Evolutionary conservation across 2,888 invertebrate genomes (phyloP).

Genomic region (Synergus japonicus): DNA sequence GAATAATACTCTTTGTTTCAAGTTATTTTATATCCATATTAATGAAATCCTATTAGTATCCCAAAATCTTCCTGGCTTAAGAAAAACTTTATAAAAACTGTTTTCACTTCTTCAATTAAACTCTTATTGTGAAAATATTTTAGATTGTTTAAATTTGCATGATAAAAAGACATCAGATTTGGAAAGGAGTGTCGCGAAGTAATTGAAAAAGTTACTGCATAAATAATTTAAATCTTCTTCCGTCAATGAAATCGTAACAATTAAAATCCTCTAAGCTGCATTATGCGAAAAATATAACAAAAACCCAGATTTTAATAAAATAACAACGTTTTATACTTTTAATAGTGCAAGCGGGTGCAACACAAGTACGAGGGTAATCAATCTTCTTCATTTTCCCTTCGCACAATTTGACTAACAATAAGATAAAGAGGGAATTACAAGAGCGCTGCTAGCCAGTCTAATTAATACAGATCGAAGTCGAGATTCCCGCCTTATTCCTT

Average conservation of each 20-base stretch:
- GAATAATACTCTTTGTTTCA: constrained; percentile 1
- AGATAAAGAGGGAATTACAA: constrained; percentile 34
- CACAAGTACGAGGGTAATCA: constrained; percentile 3
- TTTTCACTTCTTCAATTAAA: no score
- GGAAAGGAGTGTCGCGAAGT: no score
- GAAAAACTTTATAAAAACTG: background rate
- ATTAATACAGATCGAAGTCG: constrained; percentile 57
- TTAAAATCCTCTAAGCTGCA: no score
- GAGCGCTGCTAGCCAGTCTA: constrained; percentile 41
- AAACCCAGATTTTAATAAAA: no score
- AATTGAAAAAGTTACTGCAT: no score
- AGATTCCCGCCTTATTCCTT: constrained; percentile 45
- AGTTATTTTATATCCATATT: constrained; percentile 29
- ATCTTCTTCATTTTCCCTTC: constrained; percentile 15
- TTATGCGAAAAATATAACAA: no score
- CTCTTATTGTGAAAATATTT: no score
- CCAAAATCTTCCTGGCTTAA: background rate
- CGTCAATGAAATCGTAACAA: no score
- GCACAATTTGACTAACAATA: constrained; percentile 26
- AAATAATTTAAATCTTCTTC: no score
- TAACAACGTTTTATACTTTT: no score
- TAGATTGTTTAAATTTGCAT: no score
- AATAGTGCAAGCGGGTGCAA: background rate
- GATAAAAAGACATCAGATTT: no score
- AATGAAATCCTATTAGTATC: background rate